Evolutionary conservation across 2,113 vertebrate genomes (phyloP).

Genomic region (Chionis minor): DNA sequence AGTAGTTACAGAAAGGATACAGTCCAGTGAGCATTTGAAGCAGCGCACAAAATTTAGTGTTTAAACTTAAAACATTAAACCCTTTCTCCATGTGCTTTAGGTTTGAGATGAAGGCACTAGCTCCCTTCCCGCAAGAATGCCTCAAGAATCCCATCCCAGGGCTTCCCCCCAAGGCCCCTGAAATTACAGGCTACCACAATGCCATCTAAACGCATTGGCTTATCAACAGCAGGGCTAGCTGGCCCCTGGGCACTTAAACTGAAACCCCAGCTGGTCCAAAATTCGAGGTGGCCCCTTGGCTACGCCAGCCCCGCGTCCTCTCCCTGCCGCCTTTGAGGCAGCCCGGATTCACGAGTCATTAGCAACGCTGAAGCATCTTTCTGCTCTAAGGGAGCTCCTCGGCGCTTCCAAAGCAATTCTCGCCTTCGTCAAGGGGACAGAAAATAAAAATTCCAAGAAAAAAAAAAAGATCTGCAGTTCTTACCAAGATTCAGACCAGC

Average conservation of each 20-base stretch:
- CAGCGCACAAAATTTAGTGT: not conserved
- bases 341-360: not conserved
- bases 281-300: not conserved
- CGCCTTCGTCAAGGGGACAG: not conserved
- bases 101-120: not conserved
- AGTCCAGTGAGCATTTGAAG: not conserved
- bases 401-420: not conserved
- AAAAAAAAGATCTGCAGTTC: not conserved
- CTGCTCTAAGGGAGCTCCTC: not conserved
- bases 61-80: not conserved
- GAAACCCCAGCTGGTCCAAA: not conserved
- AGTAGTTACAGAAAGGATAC: not conserved
- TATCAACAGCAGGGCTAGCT: not conserved
- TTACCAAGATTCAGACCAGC: not conserved
- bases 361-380: not conserved
- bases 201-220: not conserved
- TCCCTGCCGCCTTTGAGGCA: not conserved
- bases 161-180: not conserved
- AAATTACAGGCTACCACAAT: accelerated
- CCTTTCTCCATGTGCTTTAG: not conserved
- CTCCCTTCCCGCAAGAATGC: not conserved
- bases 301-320: not conserved
- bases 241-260: not conserved
- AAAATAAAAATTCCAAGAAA: not conserved
- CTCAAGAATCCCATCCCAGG: not conserved